These are phyloP conservation scores for Zaprionus ornatus DNA, from an alignment of 1,140 invertebrate genomes.

Conservation along the genomic window DNA sequence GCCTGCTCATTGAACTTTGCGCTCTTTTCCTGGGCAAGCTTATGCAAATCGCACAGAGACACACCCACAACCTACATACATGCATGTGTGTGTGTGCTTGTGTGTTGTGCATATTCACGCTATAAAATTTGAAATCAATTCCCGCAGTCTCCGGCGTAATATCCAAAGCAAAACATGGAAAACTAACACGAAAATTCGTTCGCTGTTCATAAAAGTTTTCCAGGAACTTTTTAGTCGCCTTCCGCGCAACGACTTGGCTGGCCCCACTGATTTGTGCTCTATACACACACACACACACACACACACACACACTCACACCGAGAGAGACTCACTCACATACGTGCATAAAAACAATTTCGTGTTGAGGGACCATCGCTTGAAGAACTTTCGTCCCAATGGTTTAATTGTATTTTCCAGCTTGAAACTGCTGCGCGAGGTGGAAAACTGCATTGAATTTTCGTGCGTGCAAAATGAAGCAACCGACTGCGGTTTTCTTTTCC, in stretches of 20 bases:
- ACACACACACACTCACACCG: not conserved
- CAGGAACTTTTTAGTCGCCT: conserved; percentile 58
- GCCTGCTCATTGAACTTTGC: conserved; percentile 32
- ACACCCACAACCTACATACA: not conserved
- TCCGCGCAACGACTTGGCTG: conserved; percentile 24
- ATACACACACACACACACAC: conserved; percentile 6
- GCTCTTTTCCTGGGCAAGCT: conserved; percentile 14
- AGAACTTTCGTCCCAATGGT: conserved; percentile 60
- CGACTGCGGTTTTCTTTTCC: conserved; percentile 27
- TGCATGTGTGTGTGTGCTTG: too few species aligned
- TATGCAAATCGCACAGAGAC: conserved; percentile 39
- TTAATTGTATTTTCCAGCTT: conserved; percentile 75
- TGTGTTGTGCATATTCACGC: not conserved
- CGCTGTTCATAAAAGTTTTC: conserved; percentile 71
- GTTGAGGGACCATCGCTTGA: conserved; percentile 56
- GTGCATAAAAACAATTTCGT: conserved; percentile 34
- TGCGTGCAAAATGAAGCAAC: conserved; percentile 59
- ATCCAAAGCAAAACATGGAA: conserved; percentile 50
- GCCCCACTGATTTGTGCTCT: conserved; percentile 38
- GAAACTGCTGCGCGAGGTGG: not conserved
- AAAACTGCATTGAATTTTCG: conserved; percentile 44
- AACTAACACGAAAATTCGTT: conserved; percentile 64
- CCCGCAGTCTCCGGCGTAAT: conserved; percentile 58
- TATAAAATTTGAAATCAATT: conserved; percentile 61
- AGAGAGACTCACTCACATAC: not conserved